These are phyloP conservation scores for Pachyseris speciosa DNA, from an alignment of 64 coral and sea anemone genomes.

Conservation along the genomic window DNA sequence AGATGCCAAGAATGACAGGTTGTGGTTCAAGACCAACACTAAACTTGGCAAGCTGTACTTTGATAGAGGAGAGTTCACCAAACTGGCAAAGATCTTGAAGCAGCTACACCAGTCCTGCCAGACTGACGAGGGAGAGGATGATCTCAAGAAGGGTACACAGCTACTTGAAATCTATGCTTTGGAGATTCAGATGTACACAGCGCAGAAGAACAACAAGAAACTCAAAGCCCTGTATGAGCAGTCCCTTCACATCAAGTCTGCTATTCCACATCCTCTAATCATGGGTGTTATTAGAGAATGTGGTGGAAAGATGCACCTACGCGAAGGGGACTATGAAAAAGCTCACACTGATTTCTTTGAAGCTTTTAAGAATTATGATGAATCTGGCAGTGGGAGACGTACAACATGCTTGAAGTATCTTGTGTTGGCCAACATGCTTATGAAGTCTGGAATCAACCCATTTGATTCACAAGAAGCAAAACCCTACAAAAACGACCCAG, in stretches of 20 bases:
- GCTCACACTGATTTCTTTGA: constrained; percentile 99
- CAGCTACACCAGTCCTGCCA: constrained; percentile 97
- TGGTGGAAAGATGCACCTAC: constrained; percentile 98
- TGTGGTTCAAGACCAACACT: constrained; percentile 99
- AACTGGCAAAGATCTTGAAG: constrained; percentile 93
- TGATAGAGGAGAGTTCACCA: constrained; percentile 93
- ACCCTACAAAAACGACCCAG: constrained; percentile 97
- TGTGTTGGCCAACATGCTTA: constrained; percentile 97
- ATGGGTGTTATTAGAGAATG: constrained; percentile 99
- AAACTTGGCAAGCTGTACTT: constrained; percentile 98
- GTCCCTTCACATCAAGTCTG: constrained; percentile 97
- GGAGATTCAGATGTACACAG: constrained; percentile 99
- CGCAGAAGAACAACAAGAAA: constrained; percentile 72
- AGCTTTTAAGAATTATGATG: constrained; percentile 99
- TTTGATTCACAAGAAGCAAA: constrained; percentile 99
- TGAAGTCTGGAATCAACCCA: constrained; percentile 99
- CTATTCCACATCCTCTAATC: constrained; percentile 95
- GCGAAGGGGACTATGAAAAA: constrained; percentile 95
- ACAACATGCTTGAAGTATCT: constrained; percentile 98
- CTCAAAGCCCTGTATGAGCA: constrained; percentile 93
- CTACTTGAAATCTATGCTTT: constrained; percentile 98
- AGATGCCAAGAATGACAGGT: constrained; percentile 99
- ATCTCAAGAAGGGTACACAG: constrained; percentile 97
- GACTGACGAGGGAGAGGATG: constrained; percentile 99
- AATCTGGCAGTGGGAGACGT: constrained; percentile 94